Evolutionary conservation across 2,888 invertebrate species (phyloP), one percentile per base, ranked within the genome.

Genomic region (Drosophila planitibia): DNA sequence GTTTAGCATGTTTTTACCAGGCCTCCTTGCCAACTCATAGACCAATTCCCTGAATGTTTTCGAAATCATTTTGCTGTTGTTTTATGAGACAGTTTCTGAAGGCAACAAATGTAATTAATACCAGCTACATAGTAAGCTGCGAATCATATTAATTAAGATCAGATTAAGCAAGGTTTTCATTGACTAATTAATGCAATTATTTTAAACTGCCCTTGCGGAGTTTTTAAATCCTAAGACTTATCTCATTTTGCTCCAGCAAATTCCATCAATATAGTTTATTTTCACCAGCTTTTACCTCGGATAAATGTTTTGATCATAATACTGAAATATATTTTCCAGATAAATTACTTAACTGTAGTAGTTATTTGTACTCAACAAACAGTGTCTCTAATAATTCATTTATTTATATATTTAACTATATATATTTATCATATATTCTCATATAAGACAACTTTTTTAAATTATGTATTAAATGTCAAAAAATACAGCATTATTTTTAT

Each of bases 161-260:
- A 32, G 66, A 62, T 67, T 58, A 74, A 33, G 52, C 22, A 19
- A 53, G 49, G 49, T 44, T 47, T 39, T 51, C 44, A 47, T 67
- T 67, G 70, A 67, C 60, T 41, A 74, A 67, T 78, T 70, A 54
- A 65, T 54, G 57, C 41, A 54, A 64, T 61, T 58, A 67, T 51
- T 70, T 47, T 54, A 60, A 53, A 28, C 41, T 19, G 16, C 25
- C 25, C 10, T 54, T 12, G 16, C 19, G 30, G 4, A 22, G 22
- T 44, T 12, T 44, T 12, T 16, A 19, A 37, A 37, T 14, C 35
- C 35, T 4, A 14, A 35, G 14, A 14, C 4, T 39, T 19, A 39
- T 39, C 19, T 22, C 12, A 12, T 5, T 44, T 5, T 44, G 22
- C 28, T 60, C 33, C 47, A 33, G 33, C 35, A 33, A 19, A 19